phyloP scores from a whole-genome alignment of 2,113 vertebrate genomes.

The Mionectes macconnelli region DNA sequence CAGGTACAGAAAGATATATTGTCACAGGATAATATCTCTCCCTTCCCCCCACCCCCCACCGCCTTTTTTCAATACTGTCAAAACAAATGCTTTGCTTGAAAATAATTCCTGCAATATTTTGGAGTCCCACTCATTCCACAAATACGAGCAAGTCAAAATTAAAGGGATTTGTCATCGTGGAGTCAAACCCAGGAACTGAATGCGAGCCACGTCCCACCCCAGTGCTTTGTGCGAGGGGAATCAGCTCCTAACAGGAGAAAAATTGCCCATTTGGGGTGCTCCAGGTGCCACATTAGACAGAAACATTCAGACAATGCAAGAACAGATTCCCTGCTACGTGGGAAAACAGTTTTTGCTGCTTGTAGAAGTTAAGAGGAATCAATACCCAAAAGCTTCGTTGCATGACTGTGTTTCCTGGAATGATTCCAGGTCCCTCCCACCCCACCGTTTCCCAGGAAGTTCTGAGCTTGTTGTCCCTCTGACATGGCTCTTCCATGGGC shows the following conservation, averaged over 20 bases:
- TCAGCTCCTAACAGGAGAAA: neutral
- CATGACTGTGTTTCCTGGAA: neutral
- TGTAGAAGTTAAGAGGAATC: neutral
- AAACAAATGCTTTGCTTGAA: conserved; percentile 16
- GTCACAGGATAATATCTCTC: conserved; percentile 18
- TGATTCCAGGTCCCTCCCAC: neutral
- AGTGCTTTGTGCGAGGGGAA: neutral
- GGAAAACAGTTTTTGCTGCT: neutral
- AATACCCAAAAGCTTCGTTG: neutral
- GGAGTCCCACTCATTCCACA: neutral
- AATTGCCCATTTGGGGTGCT: neutral
- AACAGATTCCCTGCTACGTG: neutral
- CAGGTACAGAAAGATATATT: neutral
- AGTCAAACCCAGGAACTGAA: neutral
- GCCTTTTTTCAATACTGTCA: neutral
- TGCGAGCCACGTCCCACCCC: neutral
- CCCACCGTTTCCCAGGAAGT: neutral
- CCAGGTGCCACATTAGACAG: neutral
- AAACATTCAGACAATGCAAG: neutral
- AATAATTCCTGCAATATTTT: conserved; percentile 8
- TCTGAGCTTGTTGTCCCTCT: fast-evolving
- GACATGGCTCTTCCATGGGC: fast-evolving
- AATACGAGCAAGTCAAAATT: neutral
- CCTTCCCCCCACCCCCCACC: too few relatives aligned
- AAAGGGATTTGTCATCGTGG: conserved; percentile 30